Evolutionary conservation across 2,113 vertebrate species (phyloP).

Genomic region (Eonycteris spelaea): DNA sequence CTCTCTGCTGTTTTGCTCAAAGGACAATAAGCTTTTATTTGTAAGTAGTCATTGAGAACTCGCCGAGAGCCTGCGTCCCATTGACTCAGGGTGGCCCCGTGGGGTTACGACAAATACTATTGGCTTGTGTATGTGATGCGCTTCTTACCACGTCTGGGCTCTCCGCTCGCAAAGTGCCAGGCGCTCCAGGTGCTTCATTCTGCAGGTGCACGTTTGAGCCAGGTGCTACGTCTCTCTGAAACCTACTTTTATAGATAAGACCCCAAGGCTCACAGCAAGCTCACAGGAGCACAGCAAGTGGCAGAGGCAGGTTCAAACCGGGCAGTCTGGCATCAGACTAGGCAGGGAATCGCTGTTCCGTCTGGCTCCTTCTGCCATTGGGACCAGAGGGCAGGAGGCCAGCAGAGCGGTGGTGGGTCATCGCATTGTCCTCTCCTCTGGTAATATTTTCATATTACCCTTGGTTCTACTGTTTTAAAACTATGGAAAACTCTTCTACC

Average conservation of each 20-base stretch:
- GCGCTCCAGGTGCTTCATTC: not conserved
- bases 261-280: not conserved
- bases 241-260: not conserved
- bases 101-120: not conserved
- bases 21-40: not conserved
- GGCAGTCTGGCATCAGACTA: not conserved
- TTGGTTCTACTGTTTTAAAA: not conserved
- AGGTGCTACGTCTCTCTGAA: not conserved
- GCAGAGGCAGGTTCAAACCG: not conserved
- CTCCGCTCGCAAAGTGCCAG: not conserved
- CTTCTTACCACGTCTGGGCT: not conserved
- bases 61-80: not conserved
- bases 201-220: not conserved
- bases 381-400: not conserved
- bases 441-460: not conserved
- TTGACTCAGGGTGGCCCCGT: rapidly evolving
- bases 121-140: not conserved
- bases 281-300: not conserved
- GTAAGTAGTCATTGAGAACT: not conserved
- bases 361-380: not conserved
- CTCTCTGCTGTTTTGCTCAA: not conserved
- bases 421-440: rapidly evolving
- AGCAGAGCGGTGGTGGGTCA: not conserved
- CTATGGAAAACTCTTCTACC: not conserved
- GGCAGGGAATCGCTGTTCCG: rapidly evolving